A percentile compares a stretch with the other conserved stretches of the same genome.
Evolutionary conservation across 2,797 vertebrate species (phyloP).

Genomic region (Poeciliopsis paucimaculata): DNA sequence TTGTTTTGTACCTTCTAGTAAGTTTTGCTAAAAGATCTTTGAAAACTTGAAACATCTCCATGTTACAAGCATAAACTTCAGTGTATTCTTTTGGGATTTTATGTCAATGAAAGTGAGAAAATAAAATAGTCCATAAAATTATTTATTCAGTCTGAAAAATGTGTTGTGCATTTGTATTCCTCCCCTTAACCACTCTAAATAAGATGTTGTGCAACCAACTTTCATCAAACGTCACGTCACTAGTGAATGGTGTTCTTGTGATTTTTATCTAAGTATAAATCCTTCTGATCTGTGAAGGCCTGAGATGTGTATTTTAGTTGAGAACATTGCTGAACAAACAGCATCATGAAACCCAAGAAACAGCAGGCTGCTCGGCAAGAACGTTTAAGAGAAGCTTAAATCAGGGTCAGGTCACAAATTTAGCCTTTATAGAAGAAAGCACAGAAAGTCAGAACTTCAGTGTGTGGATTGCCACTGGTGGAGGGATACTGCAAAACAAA

Average conservation of each 20-base stretch:
- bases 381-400: background rate
- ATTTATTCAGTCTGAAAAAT: background rate
- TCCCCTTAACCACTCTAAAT: background rate
- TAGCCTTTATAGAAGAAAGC: background rate
- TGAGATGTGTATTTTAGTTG: background rate
- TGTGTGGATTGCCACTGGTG: background rate
- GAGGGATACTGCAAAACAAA: background rate
- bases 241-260: background rate
- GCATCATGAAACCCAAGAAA: background rate
- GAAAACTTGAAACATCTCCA: background rate
- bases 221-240: background rate
- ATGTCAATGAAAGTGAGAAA: background rate
- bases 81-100: background rate
- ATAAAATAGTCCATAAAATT: background rate
- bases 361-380: background rate
- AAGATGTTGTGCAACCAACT: background rate
- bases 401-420: background rate
- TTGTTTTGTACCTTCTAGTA: slow-evolving; percentile 2
- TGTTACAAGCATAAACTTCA: background rate
- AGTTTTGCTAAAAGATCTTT: background rate
- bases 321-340: background rate
- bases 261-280: background rate
- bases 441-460: background rate
- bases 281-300: slow-evolving; percentile 1
- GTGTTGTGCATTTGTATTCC: background rate